phyloP scores from a whole-genome alignment of 2,113 vertebrate species.

The Philantomba maxwellii region DNA sequence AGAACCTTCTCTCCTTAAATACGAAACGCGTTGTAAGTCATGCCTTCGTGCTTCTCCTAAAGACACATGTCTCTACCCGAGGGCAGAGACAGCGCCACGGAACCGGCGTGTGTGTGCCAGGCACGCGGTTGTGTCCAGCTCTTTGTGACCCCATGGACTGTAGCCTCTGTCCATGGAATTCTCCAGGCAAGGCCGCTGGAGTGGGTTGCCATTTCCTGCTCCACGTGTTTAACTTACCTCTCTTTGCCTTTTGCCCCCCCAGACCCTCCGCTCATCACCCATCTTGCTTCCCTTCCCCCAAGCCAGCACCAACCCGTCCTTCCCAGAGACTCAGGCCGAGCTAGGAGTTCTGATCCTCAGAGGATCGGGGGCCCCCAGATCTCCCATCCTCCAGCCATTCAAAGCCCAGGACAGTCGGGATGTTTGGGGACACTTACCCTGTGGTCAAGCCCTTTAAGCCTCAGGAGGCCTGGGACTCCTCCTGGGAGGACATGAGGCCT shows the following conservation, averaged over 20 bases:
- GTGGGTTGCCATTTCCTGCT: background rate
- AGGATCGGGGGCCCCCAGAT: background rate
- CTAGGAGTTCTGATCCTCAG: background rate
- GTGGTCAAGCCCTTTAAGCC: background rate
- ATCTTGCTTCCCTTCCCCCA: background rate
- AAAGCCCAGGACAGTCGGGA: background rate
- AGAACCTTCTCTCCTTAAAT: background rate
- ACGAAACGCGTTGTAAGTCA: rapidly evolving
- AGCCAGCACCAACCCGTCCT: background rate
- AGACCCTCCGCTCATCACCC: background rate
- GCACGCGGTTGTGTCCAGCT: rapidly evolving
- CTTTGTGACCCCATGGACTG: background rate
- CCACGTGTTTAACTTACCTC: background rate
- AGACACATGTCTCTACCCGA: background rate
- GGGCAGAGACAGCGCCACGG: rapidly evolving
- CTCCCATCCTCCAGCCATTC: background rate
- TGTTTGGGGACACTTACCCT: background rate
- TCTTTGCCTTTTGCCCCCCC: background rate
- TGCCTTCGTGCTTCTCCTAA: background rate
- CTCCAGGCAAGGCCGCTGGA: background rate
- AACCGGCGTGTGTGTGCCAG: background rate
- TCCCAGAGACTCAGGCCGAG: background rate
- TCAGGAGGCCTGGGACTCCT: background rate
- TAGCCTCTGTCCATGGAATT: background rate
- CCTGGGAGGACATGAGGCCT: background rate